phyloP scores from a whole-genome alignment of 2,113 vertebrate genomes.

The Columba livia region DNA sequence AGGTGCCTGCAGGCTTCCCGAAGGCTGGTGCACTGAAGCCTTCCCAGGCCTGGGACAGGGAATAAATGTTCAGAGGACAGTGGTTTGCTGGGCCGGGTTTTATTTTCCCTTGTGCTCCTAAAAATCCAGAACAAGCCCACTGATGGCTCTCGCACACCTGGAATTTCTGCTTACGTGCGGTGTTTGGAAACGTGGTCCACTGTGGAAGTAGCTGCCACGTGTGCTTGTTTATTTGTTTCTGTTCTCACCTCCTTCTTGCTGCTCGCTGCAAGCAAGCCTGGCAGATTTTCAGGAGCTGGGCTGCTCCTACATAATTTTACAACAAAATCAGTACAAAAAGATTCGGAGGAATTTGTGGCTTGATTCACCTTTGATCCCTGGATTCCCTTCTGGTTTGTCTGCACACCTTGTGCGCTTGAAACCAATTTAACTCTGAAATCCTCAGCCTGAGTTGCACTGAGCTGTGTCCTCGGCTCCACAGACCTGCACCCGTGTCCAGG shows the following conservation, averaged over 20 bases:
- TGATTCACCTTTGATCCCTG: neutral
- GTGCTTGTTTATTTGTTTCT: constrained; percentile 51
- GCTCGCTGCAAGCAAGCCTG: neutral
- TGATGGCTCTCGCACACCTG: neutral
- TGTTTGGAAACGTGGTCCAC: neutral
- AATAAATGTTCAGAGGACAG: neutral
- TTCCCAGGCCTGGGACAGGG: neutral
- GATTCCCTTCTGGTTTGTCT: neutral
- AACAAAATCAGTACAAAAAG: neutral
- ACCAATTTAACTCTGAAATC: neutral
- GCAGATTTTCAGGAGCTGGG: constrained; percentile 30
- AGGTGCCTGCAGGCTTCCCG: neutral
- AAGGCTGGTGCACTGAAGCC: neutral
- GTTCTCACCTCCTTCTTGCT: constrained; percentile 30
- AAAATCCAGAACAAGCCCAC: neutral
- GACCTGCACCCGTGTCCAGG: neutral
- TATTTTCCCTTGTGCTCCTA: neutral
- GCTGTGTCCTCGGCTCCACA: neutral
- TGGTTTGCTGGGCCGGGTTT: neutral
- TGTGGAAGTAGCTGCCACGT: neutral
- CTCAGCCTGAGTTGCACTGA: neutral
- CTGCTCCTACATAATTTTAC: constrained; percentile 2
- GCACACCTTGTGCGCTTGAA: neutral
- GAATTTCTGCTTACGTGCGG: neutral
- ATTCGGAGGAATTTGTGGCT: neutral